These are phyloP conservation scores for human DNA, from an alignment of 2,113 vertebrate genomes.

Conservation along the genomic window GRCh38 chr3:33912501-33913000, in stretches of 20 bases:
- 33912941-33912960: neutral
- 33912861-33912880: neutral
- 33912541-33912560: neutral
- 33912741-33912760: neutral
- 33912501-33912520: neutral
- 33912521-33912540: neutral
- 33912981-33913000: neutral
- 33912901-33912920: neutral
- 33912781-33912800: neutral
- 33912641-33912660: neutral
- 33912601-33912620: neutral
- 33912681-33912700: neutral
- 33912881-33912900: neutral
- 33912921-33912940: neutral
- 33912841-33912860: neutral
- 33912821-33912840: neutral
- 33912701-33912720: neutral
- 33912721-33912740: slow-evolving; percentile 25
- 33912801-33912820: neutral
- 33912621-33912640: neutral
- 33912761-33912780: neutral
- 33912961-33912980: neutral
- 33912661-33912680: neutral
- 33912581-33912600: neutral
- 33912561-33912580: neutral